Evolutionary conservation across 1,140 invertebrate species (phyloP).

Genomic region (Calliopsis andreniformis): DNA sequence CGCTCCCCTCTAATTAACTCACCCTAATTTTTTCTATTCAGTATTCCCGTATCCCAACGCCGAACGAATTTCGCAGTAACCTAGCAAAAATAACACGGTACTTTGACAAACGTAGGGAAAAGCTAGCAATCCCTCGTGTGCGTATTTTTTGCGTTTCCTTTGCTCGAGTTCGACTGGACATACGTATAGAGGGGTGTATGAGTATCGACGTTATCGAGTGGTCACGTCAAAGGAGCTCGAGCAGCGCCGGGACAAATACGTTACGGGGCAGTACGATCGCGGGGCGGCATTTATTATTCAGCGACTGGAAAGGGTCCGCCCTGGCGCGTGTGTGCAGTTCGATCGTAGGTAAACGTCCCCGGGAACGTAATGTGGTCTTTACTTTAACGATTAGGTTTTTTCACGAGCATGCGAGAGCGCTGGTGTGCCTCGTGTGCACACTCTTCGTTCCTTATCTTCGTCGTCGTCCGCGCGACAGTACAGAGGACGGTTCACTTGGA

Average conservation of each 20-base stretch:
- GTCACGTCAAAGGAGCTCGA: constrained; percentile 57
- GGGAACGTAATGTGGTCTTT: constrained; percentile 58
- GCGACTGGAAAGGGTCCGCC: constrained; percentile 56
- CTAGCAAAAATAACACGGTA: no score
- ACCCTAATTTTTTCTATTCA: no score
- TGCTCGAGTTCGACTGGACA: constrained; percentile 34
- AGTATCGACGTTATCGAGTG: constrained; percentile 65
- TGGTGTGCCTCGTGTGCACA: constrained; percentile 10
- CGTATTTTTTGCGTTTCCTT: constrained; percentile 12
- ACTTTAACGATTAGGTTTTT: constrained; percentile 68
- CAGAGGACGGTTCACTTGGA: constrained; percentile 46
- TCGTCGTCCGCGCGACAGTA: constrained; percentile 7
- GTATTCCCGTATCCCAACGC: no score
- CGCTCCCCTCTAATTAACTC: no score
- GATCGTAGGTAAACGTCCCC: constrained; percentile 65
- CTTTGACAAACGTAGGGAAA: not conserved
- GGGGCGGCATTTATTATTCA: constrained; percentile 63
- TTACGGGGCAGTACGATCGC: constrained; percentile 62
- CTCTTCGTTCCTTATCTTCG: not conserved
- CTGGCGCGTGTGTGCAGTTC: constrained; percentile 50
- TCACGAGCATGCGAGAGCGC: constrained; percentile 40
- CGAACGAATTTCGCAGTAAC: no score
- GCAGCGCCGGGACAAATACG: constrained; percentile 63
- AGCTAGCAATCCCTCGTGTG: not conserved
- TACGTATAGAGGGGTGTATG: constrained; percentile 41